Evolutionary conservation across 2,888 invertebrate species (phyloP).

Genomic region (Lathronympha strigana): DNA sequence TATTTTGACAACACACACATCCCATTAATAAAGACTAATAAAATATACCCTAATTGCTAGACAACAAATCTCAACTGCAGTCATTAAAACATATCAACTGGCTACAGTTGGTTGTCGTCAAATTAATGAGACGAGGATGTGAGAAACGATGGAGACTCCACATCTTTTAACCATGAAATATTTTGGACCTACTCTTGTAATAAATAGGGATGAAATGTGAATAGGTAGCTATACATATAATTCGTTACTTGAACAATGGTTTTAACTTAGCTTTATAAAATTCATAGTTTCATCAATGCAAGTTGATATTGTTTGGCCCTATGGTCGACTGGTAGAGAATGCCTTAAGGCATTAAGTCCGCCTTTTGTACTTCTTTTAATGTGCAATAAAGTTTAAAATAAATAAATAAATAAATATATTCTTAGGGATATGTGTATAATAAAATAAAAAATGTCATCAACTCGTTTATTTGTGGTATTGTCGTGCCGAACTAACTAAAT

Average conservation of each 20-base stretch:
- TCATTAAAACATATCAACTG: constrained; percentile 38
- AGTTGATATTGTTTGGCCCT: too few relatives aligned
- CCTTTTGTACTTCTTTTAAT: too few relatives aligned
- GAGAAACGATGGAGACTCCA: constrained; percentile 21
- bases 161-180: background rate
- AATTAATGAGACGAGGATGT: constrained; percentile 41
- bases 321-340: too few relatives aligned
- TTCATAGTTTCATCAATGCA: background rate
- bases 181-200: background rate
- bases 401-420: too few relatives aligned
- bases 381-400: too few relatives aligned
- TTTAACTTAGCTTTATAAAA: too few relatives aligned
- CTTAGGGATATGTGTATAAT: too few relatives aligned
- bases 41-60: constrained; percentile 26
- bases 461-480: too few relatives aligned
- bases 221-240: background rate
- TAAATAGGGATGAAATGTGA: background rate
- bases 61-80: constrained; percentile 28
- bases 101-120: constrained; percentile 42
- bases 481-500: too few relatives aligned
- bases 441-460: too few relatives aligned
- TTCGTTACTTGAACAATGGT: background rate
- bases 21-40: constrained; percentile 9
- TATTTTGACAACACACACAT: constrained; percentile 4
- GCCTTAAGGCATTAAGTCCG: too few relatives aligned